A percentile compares a stretch with the other conserved stretches of the same genome.
phyloP scores from a whole-genome alignment of 2,888 invertebrate species.

The Zelleria hepariella region DNA sequence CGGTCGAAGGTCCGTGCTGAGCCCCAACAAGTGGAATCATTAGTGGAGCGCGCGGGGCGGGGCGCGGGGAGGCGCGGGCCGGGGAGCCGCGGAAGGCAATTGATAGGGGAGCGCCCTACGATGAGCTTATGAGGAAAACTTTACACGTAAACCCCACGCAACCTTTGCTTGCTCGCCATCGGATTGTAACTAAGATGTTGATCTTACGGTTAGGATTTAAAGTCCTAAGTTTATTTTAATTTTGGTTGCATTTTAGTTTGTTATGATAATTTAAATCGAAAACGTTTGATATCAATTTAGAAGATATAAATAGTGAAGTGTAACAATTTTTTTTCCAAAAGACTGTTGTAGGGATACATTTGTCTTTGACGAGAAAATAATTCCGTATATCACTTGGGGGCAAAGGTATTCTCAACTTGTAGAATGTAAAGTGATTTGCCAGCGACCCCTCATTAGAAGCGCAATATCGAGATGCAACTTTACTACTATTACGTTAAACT shows the following conservation, averaged over 20 bases:
- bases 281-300: background rate
- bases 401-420: too few relatives aligned
- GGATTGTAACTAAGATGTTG: conserved; percentile 26
- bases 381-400: too few relatives aligned
- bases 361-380: too few relatives aligned
- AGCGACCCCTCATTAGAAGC: too few relatives aligned
- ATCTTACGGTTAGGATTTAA: conserved; percentile 17
- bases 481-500: background rate
- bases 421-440: too few relatives aligned
- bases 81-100: conserved; percentile 33
- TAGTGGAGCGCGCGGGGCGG: conserved; percentile 41
- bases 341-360: too few relatives aligned
- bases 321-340: too few relatives aligned
- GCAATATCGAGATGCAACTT: background rate
- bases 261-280: background rate
- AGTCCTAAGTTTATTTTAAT: background rate
- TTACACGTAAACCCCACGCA: conserved; percentile 53
- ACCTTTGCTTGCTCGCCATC: conserved; percentile 23
- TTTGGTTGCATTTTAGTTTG: background rate
- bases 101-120: conserved; percentile 65
- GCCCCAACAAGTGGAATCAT: conserved; percentile 70
- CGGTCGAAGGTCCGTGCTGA: conserved; percentile 61
- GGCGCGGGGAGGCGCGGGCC: conserved; percentile 18
- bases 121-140: conserved; percentile 65
- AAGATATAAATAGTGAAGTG: too few relatives aligned